Evolutionary conservation across 2,888 invertebrate species (phyloP).

Genomic region (Hirtodrosophila confusa): DNA sequence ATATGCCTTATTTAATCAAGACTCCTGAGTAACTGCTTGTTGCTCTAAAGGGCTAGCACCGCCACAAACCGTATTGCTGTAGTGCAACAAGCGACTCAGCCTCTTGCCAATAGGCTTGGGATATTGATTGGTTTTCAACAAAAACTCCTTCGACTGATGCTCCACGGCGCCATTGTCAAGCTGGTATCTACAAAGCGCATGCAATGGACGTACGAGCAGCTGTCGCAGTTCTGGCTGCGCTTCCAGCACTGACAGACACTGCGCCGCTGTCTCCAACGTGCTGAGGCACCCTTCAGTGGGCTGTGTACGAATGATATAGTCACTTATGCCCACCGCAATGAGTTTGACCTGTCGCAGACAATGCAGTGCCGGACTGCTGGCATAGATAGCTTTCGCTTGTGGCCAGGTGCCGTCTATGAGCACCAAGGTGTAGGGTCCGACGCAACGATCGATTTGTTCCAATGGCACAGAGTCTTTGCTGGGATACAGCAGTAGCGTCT

Average conservation of each 20-base stretch:
- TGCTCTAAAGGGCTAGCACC: constrained; percentile 32
- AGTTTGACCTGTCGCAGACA: constrained; percentile 92
- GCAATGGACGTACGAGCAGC: constrained; percentile 90
- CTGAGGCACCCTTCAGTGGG: constrained; percentile 96
- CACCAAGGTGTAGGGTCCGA: constrained; percentile 88
- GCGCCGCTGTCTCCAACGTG: constrained; percentile 87
- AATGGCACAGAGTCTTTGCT: constrained; percentile 90
- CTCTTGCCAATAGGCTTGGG: constrained; percentile 92
- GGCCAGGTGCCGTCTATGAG: constrained; percentile 98
- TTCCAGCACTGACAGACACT: constrained; percentile 89
- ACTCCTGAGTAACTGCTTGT: constrained; percentile 22
- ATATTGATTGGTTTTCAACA: constrained; percentile 91
- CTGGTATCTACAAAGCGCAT: constrained; percentile 93
- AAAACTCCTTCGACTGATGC: constrained; percentile 96
- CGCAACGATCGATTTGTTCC: constrained; percentile 78
- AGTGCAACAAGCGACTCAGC: constrained; percentile 86
- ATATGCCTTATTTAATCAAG: constrained; percentile 33
- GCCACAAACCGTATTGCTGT: constrained; percentile 66
- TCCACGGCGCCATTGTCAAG: constrained; percentile 95
- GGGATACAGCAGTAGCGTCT: constrained; percentile 91
- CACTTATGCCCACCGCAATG: constrained; percentile 89
- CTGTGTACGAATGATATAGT: constrained; percentile 96
- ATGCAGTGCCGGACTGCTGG: constrained; percentile 91
- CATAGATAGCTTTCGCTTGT: constrained; percentile 96
- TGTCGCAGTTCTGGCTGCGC: constrained; percentile 87